Evolutionary conservation across 2,797 vertebrate species (phyloP).

Genomic region (Acestrorhynchus altus): DNA sequence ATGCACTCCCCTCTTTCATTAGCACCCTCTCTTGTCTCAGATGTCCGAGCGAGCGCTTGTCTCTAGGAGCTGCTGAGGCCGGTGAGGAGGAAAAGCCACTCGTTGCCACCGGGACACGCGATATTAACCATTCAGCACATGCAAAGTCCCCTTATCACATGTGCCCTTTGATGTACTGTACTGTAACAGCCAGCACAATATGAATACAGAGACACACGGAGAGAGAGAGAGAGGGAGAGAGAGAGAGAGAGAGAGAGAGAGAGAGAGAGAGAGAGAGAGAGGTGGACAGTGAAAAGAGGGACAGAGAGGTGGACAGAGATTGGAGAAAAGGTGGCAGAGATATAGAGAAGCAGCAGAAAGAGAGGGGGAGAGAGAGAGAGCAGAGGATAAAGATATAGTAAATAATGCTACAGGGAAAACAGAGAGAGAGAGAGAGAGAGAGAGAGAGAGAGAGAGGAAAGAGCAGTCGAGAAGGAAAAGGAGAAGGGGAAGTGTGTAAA

Average conservation of each 20-base stretch:
- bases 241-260: constrained; percentile 46
- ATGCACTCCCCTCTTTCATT: neutral
- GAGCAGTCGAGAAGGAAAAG: constrained; percentile 57
- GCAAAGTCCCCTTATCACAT: constrained; percentile 63
- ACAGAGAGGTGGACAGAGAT: constrained; percentile 43
- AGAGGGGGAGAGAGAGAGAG: constrained; percentile 49
- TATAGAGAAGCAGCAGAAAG: neutral
- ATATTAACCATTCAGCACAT: constrained; percentile 65
- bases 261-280: constrained; percentile 50
- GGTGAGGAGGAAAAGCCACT: neutral
- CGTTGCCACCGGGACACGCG: constrained; percentile 5
- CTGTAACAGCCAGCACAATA: constrained; percentile 18
- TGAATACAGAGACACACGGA: constrained; percentile 12
- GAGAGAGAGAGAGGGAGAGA: constrained; percentile 18
- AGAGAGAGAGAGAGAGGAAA: constrained; percentile 44
- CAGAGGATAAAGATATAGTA: constrained; percentile 25
- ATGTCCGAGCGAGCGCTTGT: neutral
- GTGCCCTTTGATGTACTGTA: constrained; percentile 62
- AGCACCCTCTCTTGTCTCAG: neutral
- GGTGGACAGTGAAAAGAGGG: too few species aligned
- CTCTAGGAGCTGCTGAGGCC: neutral
- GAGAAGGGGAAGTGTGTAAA: constrained; percentile 18
- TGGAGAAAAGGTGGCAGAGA: neutral
- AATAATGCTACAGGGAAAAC: too few species aligned
- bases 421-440: too few species aligned